Evolutionary conservation across 2,113 vertebrate species (phyloP), one percentile per base, ranked within the genome.

Genomic region (Siphamia tubifer): DNA sequence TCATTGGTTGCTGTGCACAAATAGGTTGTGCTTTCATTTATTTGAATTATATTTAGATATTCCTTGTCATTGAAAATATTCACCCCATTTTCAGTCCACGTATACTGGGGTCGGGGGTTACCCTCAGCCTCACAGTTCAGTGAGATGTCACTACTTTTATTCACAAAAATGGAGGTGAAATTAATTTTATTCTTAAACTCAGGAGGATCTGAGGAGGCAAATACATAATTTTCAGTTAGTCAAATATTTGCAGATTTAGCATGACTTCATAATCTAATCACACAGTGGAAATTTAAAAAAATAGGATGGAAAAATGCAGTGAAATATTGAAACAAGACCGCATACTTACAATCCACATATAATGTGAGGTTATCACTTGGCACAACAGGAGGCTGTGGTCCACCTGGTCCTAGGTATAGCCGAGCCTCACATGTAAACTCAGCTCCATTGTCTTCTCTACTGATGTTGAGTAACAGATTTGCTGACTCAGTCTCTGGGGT

Each of bases 301-400:
- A 1, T 1, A 10, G 12, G 8, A 36, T 3, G 7, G 25, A 25
- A 42, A 19, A 2, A 13, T 25, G 13, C 12, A 25, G 21, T n/a
- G n/a, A 6, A 25, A 6, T 53, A 1, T 0, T 9, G 4, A 21
- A 34, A 28, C 4, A 44, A 25, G 12, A 31, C 20, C 19, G 4
- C 39, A 31, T 42, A 86, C 77, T 87, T 2, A 90, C 90, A 72
- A 10, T 47, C 3, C 24, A 82, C 82, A 20, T 8, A 45, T 61
- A 87, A 9, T 0, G 0, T 43, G 9, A 39, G 6, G 24, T 0
- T 17, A 0, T 16, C 1, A 43, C 16, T 27, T 48, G 38, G 49
- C 30, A 2, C 2, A 21, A 17, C 5, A 6, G 48, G 16, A 38
- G 0, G n/a, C 10, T 42, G 11, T 11, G 32, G 11, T 36, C 16